Conservation (phyloP, 2,113 vertebrate species). For the Paratilapia polleni region DNA sequence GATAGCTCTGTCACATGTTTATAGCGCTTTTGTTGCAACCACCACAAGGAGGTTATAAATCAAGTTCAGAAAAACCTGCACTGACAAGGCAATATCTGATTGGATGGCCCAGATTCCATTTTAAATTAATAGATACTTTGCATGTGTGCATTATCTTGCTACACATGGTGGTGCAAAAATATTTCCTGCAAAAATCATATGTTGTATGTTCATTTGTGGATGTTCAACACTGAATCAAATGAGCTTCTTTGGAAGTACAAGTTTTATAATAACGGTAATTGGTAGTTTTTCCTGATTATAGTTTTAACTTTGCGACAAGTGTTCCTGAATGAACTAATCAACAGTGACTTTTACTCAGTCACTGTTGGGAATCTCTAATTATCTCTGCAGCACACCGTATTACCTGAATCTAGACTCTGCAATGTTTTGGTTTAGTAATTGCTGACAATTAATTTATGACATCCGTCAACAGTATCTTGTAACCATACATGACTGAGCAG, state of each 20-base stretch:
- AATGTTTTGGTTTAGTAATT: constrained; percentile 38
- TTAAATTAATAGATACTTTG: not conserved
- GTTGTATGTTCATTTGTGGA: not conserved
- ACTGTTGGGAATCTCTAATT: constrained; percentile 37
- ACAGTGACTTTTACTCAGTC: constrained; percentile 34
- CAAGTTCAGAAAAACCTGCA: not conserved
- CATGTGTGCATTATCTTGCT: not conserved
- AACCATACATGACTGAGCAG: constrained; percentile 11
- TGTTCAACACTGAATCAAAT: not conserved
- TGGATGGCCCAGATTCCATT: too few relatives aligned
- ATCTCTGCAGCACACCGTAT: constrained; percentile 47
- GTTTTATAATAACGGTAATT: not conserved
- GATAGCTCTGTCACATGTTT: not conserved
- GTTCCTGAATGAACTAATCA: constrained; percentile 37
- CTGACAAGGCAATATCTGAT: not conserved
- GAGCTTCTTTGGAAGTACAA: not conserved
- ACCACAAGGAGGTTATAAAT: not conserved
- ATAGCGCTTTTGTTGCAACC: not conserved
- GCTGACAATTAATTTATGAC: constrained; percentile 37
- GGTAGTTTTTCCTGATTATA: not conserved
- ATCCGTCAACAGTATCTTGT: constrained; percentile 25
- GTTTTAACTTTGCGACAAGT: constrained; percentile 13
- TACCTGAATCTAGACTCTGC: constrained; percentile 29
- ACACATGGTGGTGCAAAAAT: not conserved
- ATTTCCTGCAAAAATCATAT: not conserved